phyloP scores from a whole-genome alignment of 2,888 invertebrate species.

The Scelioninae gen. 1 region DNA sequence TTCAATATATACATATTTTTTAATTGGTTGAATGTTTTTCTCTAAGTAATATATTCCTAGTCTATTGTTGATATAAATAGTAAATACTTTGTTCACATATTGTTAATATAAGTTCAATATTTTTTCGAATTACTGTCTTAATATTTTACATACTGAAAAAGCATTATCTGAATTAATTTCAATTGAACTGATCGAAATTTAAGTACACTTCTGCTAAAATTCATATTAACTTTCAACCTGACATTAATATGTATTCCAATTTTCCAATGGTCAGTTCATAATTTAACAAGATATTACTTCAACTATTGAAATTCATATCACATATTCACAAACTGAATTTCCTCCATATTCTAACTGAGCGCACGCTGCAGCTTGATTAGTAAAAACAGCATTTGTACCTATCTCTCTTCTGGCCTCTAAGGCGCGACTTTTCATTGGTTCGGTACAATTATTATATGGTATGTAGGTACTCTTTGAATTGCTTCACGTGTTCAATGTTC shows the following conservation, averaged over 20 bases:
- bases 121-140: no score
- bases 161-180: no score
- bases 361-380: conserved; percentile 50
- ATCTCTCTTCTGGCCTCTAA: conserved; percentile 57
- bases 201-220: no score
- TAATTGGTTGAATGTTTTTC: no score
- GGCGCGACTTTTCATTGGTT: conserved; percentile 57
- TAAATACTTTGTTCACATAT: no score
- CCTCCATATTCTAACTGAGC: conserved; percentile 33
- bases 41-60: no score
- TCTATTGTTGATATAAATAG: no score
- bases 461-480: conserved; percentile 75
- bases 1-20: no score
- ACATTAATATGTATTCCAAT: not conserved
- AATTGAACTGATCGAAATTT: no score
- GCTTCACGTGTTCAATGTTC: conserved; percentile 61
- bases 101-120: no score
- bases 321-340: conserved; percentile 54
- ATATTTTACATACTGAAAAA: no score
- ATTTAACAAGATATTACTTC: conserved; percentile 37
- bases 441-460: conserved; percentile 58
- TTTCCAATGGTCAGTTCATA: not conserved
- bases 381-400: conserved; percentile 64
- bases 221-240: no score
- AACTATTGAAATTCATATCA: conserved; percentile 49